Percentiles rank a stretch among this genome's conserved stretches.
These are phyloP conservation scores for Nemoura dubitans DNA, from an alignment of 2,888 invertebrate genomes.

Conservation along the genomic window DNA sequence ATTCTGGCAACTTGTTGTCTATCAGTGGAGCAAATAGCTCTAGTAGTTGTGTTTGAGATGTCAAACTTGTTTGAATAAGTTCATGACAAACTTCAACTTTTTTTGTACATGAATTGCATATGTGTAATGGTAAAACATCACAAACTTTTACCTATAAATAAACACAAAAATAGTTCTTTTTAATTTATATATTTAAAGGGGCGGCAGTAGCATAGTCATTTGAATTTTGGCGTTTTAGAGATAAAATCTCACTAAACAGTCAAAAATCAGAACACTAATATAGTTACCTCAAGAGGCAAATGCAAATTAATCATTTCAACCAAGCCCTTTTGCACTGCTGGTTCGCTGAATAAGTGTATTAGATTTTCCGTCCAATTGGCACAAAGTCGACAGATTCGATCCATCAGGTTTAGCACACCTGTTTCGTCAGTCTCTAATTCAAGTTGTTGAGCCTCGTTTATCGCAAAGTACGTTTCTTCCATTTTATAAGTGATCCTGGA, in stretches of 20 bases:
- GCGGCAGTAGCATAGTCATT: not conserved
- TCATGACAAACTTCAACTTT: constrained; percentile 47
- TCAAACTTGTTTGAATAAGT: constrained; percentile 33
- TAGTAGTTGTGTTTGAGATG: not conserved
- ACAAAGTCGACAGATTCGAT: constrained; percentile 19
- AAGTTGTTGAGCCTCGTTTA: not conserved
- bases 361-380: not conserved
- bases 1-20: not conserved
- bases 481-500: not conserved
- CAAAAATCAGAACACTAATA: too few species aligned
- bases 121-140: constrained; percentile 45
- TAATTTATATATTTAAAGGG: not conserved
- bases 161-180: constrained; percentile 24
- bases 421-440: not conserved
- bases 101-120: constrained; percentile 45
- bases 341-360: constrained; percentile 13
- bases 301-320: constrained; percentile 48
- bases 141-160: constrained; percentile 46
- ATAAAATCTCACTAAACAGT: not conserved
- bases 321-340: constrained; percentile 40
- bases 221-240: constrained; percentile 1
- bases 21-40: not conserved
- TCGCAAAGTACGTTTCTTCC: not conserved
- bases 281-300: constrained; percentile 48
- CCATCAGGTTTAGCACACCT: not conserved